Conservation (phyloP, 2,888 invertebrate species). For the Anarsia innoxiella region DNA sequence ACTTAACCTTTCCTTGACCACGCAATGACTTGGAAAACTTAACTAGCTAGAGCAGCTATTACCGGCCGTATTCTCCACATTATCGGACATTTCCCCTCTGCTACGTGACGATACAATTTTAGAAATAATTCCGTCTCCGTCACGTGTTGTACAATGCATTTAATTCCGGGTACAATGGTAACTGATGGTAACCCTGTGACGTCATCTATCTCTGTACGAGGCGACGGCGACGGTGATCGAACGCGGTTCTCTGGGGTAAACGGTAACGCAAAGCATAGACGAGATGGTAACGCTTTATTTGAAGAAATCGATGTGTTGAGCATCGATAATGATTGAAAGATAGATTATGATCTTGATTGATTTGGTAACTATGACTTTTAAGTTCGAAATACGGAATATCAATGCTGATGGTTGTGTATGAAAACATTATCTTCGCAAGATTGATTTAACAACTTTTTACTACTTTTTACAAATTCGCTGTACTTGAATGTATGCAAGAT, state of each 20-base stretch:
- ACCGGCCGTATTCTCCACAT: no score
- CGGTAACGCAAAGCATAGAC: not conserved
- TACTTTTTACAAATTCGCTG: not conserved
- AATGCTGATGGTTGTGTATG: not conserved
- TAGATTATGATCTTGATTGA: not conserved
- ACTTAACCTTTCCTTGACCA: slow-evolving; percentile 14
- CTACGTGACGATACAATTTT: no score
- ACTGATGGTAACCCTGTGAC: slow-evolving; percentile 22
- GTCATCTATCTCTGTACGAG: slow-evolving; percentile 23
- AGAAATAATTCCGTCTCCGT: no score
- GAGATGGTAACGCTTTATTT: not conserved
- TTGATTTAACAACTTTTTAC: not conserved
- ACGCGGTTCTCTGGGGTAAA: slow-evolving; percentile 3
- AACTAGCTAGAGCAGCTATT: no score
- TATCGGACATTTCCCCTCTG: no score
- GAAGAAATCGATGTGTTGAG: no score
- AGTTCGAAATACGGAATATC: not conserved
- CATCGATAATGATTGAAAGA: not conserved
- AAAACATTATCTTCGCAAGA: not conserved
- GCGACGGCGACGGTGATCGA: slow-evolving; percentile 4
- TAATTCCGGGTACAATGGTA: slow-evolving; percentile 42
- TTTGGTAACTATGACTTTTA: not conserved
- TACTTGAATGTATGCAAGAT: not conserved
- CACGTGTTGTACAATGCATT: slow-evolving; percentile 50
- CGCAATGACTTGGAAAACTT: slow-evolving; percentile 14